Evolutionary conservation across 2,113 vertebrate genomes (phyloP).

Genomic region (Chaetops frenatus): DNA sequence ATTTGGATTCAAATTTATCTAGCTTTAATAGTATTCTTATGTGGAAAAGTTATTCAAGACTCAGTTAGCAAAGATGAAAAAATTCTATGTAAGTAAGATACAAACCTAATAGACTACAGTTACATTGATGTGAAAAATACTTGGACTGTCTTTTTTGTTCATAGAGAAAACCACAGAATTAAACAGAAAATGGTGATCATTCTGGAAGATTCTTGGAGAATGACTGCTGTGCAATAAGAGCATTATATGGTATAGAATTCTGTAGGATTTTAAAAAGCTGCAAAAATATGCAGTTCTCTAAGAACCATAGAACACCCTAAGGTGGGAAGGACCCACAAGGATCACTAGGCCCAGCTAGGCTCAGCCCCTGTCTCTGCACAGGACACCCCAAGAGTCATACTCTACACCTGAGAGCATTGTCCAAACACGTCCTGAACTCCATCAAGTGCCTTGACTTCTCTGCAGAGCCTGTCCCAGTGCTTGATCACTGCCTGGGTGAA

Average conservation of each 20-base stretch:
- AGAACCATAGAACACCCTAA: not conserved
- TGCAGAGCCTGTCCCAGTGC: not conserved
- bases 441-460: not conserved
- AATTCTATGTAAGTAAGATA: not conserved
- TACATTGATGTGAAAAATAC: not conserved
- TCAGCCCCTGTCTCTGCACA: no score
- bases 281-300: not conserved
- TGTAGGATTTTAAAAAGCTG: not conserved
- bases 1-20: not conserved
- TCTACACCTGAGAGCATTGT: not conserved
- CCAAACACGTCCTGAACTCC: not conserved
- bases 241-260: not conserved
- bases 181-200: not conserved
- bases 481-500: not conserved
- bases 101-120: not conserved
- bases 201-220: not conserved
- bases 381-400: not conserved
- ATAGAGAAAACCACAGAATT: not conserved
- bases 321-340: not conserved
- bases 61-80: not conserved
- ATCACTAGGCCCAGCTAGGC: no score
- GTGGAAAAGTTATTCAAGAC: not conserved
- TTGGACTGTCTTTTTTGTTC: not conserved
- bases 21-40: not conserved
- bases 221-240: not conserved